Base-by-base conservation (phyloP, 1,140 invertebrate genomes). In the Idris sp. region DNA sequence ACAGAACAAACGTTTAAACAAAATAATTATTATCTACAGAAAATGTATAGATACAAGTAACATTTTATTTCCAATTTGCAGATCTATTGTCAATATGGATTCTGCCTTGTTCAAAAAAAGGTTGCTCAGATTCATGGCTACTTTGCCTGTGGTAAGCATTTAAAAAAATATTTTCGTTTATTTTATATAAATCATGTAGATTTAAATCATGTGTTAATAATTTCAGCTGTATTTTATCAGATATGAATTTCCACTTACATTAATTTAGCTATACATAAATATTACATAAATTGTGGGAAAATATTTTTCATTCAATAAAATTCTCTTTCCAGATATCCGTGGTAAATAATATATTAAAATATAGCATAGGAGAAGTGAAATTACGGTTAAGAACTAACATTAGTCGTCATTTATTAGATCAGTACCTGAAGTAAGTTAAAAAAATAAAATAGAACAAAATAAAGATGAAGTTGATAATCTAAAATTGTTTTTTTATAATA, bases 271-370 rank as follows among this genome's bases (percentile, higher is more conserved):
- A n/a, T n/a, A n/a, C n/a, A n/a, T n/a, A n/a, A n/a, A n/a, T n/a
- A 35, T 14, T 18, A 16, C 22, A 25, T 25, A 4, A 25, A 25
- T 8, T 25, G 3, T 25, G 3, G 35, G 10, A 25, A 41, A 22
- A 11, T 6, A 41, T 5, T 9, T 30, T 15, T 2, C 26, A 28
- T 30, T 65, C n/a, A n/a, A n/a, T n/a, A n/a, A n/a, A n/a, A n/a
- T n/a, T 33, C 72, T 72, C 80, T 73, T 89, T 90, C 35, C 84
- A 94, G 93, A 91, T 96, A 83, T 95, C 97, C 0, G 82, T 98
- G 36, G 93, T 98, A 7, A 98, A 98, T 88, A 97, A 97, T 83
- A 88, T 96, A 36, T 87, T 98, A 43, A 98, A 98, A 88, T 98
- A 95, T 91, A 94, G 96, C 73, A 91, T 99, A 79, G 95, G 95